Evolutionary conservation across 2,888 invertebrate species (phyloP), one percentile per base, ranked within the genome.

Genomic region (Melanotus villosus): DNA sequence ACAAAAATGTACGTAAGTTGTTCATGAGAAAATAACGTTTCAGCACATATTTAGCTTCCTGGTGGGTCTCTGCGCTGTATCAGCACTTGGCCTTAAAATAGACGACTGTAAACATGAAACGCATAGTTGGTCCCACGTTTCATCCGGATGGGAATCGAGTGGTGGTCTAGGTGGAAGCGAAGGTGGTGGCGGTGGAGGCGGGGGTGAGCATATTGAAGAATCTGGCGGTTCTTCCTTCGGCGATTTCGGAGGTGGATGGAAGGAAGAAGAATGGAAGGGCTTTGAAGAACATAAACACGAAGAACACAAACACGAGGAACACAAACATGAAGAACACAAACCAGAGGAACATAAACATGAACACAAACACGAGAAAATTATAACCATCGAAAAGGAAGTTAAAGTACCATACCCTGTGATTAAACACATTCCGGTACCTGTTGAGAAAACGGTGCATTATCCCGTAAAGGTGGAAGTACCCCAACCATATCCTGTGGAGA

Each of bases 401-500:
- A 89, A 91, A 68, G 90, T 90, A 10, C 90, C 90, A 0, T 90
- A 90, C 83, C 74, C 77, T 56, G 92, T 92, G 52, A 91, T 91
- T 80, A 90, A 90, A 76, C 89, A 88, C 77, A 87, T 92, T 67
- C 91, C 90, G 12, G 73, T 73, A 23, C 88, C 88, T 76, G 89
- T 88, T 19, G 88, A 87, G 80, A 88, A 88, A 77, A 76, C 78
- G 32, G 77, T 83, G n/a, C 82, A 78, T n/a, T 83, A 82, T 70
- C 83, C 82, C 9, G 82, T 83, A 18, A 77, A 78, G 71, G 78
- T 80, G 3, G 74, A 79, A 68, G 79, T 80, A 50, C 79, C 79
- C n/a, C 85, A 88, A 81, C 91, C 91, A 1, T 89, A 90, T 81
- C 90, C 90, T 9, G 89, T 90, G 0, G 92, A 91, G 81, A 91